Conservation (phyloP, 2,888 invertebrate genomes). For the Lasioglossum figueresi region DNA sequence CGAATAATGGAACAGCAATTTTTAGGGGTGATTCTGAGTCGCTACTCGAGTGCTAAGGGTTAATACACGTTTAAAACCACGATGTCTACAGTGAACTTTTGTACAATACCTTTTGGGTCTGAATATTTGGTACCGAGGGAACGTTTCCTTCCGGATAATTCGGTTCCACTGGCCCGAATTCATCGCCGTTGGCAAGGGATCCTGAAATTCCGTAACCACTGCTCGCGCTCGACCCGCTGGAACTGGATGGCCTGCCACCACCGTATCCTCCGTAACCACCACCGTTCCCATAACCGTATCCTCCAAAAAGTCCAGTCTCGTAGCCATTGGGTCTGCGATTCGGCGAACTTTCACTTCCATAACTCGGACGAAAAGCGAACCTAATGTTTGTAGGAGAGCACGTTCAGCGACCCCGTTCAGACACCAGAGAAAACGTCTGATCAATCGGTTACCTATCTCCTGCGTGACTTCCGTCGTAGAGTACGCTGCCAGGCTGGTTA, state of each 20-base stretch:
- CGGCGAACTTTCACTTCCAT: conserved; percentile 57
- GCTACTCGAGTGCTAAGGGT: too few relatives aligned
- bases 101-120: conserved; percentile 75
- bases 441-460: conserved; percentile 68
- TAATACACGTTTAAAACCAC: too few relatives aligned
- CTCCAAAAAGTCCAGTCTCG: conserved; percentile 53
- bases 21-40: too few relatives aligned
- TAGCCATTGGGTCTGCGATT: conserved; percentile 60
- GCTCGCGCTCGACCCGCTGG: conserved; percentile 52
- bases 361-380: conserved; percentile 68
- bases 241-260: conserved; percentile 59
- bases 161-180: conserved; percentile 65
- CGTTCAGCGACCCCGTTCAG: neutral
- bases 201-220: conserved; percentile 72
- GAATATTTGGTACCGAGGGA: conserved; percentile 69
- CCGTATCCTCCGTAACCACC: conserved; percentile 67
- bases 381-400: conserved; percentile 45
- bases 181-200: conserved; percentile 70
- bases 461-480: conserved; percentile 54
- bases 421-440: neutral
- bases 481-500: conserved; percentile 38
- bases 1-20: too few relatives aligned
- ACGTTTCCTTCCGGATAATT: conserved; percentile 61
- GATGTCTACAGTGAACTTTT: neutral
- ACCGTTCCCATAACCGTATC: conserved; percentile 57